Evolutionary conservation across 2,888 invertebrate species (phyloP), one percentile per base, ranked within the genome.

Genomic region (Cataglyphis livida): DNA sequence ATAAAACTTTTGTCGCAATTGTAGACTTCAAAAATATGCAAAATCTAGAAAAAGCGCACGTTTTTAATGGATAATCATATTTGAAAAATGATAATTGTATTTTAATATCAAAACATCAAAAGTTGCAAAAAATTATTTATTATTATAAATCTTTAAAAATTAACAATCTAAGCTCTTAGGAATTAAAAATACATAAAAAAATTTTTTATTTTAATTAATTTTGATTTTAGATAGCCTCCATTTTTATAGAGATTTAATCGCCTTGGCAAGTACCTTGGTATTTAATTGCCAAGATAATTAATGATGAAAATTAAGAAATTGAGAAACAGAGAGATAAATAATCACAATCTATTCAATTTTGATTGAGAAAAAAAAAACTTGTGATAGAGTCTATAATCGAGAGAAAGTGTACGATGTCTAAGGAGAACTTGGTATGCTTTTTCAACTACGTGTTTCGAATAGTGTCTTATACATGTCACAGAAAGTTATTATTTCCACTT

Each of bases 401-500:
- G 32, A 66, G 68, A 68, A 66, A 44, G 68, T 44, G 7, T 28
- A n/a, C 18, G 1, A 15, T 66, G 9, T 41, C 28, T 28, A 35
- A 32, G 21, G 5, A 9, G 18, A 32, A 41, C 12, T 38, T 12
- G 15, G 9, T n/a, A 15, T 35, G 12, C 25, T 79, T 74, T 70
- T 79, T 70, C 70, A 70, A 18, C 35, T 25, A 38, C 9, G 12
- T 10, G 18, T 70, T 44, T 78, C 35, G 25, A 68, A 68, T 44
- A 59, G 21, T 25, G 7, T 35, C 21, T 38, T 41, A 41, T 32
- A 68, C 12, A 21, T 44, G 70, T 79, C 59, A 70, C 12, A 61
- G 59, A 68, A 59, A 5, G 21, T 79, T 70, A 44, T 38, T n/a
- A 44, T 38, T n/a, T 59, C 70, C 18, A 59, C 12, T 78, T 66